These are phyloP conservation scores for Marmota flaviventris DNA, from an alignment of 2,113 vertebrate genomes.

Conservation along the genomic window DNA sequence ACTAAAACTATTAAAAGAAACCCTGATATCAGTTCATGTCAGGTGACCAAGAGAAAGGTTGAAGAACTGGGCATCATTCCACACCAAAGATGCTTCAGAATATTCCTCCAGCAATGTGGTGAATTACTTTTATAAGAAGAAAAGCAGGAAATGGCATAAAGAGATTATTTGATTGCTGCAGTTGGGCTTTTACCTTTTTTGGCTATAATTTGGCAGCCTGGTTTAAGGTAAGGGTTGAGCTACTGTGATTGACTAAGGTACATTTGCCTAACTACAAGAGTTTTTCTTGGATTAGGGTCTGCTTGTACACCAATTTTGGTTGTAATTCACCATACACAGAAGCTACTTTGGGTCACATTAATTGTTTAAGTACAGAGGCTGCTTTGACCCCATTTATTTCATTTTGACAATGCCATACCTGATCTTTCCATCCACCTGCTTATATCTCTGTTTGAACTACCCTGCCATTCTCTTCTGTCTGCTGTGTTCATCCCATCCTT, in stretches of 20 bases:
- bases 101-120: rapidly evolving
- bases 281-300: neutral
- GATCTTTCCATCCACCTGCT: neutral
- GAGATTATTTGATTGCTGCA: neutral
- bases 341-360: neutral
- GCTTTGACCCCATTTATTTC: neutral
- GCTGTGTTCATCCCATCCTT: neutral
- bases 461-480: neutral
- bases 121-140: neutral
- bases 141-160: neutral
- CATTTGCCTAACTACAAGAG: neutral
- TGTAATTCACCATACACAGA: neutral
- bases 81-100: neutral
- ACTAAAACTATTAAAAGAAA: neutral
- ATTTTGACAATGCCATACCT: neutral
- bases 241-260: neutral
- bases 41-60: neutral
- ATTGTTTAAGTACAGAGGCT: neutral
- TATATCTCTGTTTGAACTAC: neutral
- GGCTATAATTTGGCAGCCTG: too few relatives aligned
- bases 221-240: too few relatives aligned
- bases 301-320: neutral
- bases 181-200: too few relatives aligned
- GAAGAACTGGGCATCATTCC: too few relatives aligned
- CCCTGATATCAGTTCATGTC: neutral